Percentiles rank a stretch among this genome's conserved stretches.
Conservation (phyloP, 2,888 invertebrate genomes). For the Protophormia terraenovae region DNA sequence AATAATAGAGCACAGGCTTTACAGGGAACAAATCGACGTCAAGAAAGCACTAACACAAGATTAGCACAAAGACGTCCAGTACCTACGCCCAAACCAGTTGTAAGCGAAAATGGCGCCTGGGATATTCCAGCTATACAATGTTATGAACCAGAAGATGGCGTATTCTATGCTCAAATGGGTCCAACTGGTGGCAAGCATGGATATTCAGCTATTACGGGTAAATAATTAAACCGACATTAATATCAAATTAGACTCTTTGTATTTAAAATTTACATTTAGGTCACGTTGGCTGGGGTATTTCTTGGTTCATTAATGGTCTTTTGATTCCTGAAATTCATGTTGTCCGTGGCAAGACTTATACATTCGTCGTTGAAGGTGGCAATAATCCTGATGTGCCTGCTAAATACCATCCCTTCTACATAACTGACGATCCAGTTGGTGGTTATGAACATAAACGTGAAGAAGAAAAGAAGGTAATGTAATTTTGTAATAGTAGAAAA, state of each 20-base stretch:
- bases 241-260: conserved; percentile 23
- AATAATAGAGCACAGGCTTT: conserved; percentile 75
- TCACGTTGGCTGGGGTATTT: conserved; percentile 96
- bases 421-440: conserved; percentile 95
- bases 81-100: conserved; percentile 85
- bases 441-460: conserved; percentile 92
- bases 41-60: conserved; percentile 69
- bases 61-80: conserved; percentile 76
- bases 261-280: conserved; percentile 82
- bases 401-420: conserved; percentile 95
- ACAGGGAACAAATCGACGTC: conserved; percentile 74
- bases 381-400: conserved; percentile 89
- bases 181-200: conserved; percentile 95
- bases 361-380: conserved; percentile 94
- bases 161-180: conserved; percentile 96
- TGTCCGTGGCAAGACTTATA: conserved; percentile 92
- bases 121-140: conserved; percentile 94
- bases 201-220: conserved; percentile 93
- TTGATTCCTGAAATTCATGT: conserved; percentile 95
- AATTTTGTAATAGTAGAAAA: conserved; percentile 67
- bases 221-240: background rate
- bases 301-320: conserved; percentile 96
- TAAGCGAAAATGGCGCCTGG: conserved; percentile 86
- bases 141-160: conserved; percentile 94
- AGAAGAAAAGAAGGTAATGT: conserved; percentile 91